phyloP scores from a whole-genome alignment of 2,888 invertebrate species.

The Lepeophtheirus nordmannii region DNA sequence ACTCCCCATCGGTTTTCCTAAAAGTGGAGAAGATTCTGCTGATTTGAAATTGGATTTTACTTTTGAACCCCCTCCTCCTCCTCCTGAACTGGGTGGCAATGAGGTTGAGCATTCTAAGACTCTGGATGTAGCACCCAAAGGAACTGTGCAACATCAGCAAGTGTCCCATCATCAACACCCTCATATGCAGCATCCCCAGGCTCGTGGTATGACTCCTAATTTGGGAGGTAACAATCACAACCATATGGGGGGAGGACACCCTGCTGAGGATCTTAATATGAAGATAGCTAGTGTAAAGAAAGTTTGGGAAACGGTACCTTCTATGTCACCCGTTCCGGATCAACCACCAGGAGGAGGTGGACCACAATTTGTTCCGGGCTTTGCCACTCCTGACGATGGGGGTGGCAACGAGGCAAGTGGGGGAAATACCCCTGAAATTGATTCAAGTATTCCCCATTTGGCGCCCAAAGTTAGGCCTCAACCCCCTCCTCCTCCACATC shows the following conservation, averaged over 20 bases:
- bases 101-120: slow-evolving; percentile 42
- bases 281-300: slow-evolving; percentile 88
- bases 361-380: neutral
- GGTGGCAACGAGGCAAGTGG: neutral
- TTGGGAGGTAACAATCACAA: slow-evolving; percentile 43
- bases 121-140: slow-evolving; percentile 21
- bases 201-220: neutral
- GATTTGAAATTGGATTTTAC: slow-evolving; percentile 83
- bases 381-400: neutral
- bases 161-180: slow-evolving; percentile 25
- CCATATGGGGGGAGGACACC: slow-evolving; percentile 30
- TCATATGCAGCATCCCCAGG: slow-evolving; percentile 6
- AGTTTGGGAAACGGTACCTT: slow-evolving; percentile 34
- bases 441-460: neutral
- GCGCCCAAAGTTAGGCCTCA: neutral
- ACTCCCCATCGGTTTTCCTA: neutral
- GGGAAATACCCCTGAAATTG: neutral
- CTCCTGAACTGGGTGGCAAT: slow-evolving; percentile 34
- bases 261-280: slow-evolving; percentile 75
- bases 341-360: neutral
- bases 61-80: slow-evolving; percentile 44
- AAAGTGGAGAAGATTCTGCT: neutral
- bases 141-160: slow-evolving; percentile 8
- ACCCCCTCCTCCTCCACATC: neutral
- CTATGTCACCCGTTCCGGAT: slow-evolving; percentile 1